A percentile compares a stretch with the other conserved stretches of the same genome.
Conservation (phyloP, 2,113 vertebrate genomes). For the Lates calcarifer region DNA sequence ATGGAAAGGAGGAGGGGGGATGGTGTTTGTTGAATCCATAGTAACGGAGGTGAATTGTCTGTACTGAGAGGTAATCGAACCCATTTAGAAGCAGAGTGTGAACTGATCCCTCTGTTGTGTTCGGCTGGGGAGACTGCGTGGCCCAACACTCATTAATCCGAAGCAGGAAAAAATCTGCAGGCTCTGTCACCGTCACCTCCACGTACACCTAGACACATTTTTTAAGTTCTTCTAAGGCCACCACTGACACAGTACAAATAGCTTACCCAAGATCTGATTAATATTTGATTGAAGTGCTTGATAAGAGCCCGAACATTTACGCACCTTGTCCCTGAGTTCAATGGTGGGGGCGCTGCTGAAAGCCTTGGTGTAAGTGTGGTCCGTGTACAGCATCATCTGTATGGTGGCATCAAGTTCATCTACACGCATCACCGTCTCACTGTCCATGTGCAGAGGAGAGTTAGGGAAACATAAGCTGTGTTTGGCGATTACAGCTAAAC, state of each 20-base stretch:
- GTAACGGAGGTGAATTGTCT: background rate
- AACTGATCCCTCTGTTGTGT: conserved; percentile 32
- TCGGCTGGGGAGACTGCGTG: conserved; percentile 65
- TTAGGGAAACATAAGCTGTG: background rate
- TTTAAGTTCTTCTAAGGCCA: background rate
- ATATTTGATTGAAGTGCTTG: background rate
- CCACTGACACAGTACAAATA: background rate
- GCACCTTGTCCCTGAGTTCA: conserved; percentile 75
- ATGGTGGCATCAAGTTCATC: conserved; percentile 78
- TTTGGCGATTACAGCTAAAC: too few relatives aligned
- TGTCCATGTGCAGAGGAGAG: background rate
- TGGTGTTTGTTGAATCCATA: background rate
- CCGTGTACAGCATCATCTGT: conserved; percentile 77
- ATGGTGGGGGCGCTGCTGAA: conserved; percentile 73
- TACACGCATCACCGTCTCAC: conserved; percentile 71
- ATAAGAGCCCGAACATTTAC: background rate
- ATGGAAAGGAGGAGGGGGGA: background rate
- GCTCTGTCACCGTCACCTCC: conserved; percentile 75
- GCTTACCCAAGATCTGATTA: too few relatives aligned
- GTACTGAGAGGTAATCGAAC: conserved; percentile 47
- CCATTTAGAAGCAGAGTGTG: conserved; percentile 79
- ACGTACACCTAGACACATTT: conserved; percentile 74
- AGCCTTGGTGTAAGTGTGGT: conserved; percentile 66
- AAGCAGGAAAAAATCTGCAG: conserved; percentile 79
- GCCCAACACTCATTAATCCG: conserved; percentile 83